Percentiles rank a stretch among this genome's conserved stretches.
Evolutionary conservation across 1,140 invertebrate genomes (phyloP).

Genomic region (Apis florea): DNA sequence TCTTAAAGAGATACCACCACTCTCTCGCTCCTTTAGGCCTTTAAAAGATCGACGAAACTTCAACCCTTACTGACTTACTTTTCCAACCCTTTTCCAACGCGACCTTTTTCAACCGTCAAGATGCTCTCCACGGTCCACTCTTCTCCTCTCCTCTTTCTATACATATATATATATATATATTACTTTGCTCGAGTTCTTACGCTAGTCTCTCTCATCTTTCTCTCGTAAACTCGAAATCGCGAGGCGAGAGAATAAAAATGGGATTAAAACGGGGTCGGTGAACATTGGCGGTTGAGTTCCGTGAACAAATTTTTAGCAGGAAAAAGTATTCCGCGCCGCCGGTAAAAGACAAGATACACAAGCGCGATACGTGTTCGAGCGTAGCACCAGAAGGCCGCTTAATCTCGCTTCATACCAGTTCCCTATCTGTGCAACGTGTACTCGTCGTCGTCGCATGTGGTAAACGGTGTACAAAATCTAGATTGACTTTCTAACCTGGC

Average conservation of each 20-base stretch:
- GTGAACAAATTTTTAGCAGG: not conserved
- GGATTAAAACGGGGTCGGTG: not conserved
- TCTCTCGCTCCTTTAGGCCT: slow-evolving; percentile 43
- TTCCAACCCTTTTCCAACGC: slow-evolving; percentile 71
- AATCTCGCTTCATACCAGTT: slow-evolving; percentile 47
- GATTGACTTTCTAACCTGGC: slow-evolving; percentile 74
- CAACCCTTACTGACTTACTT: slow-evolving; percentile 77
- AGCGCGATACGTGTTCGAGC: slow-evolving; percentile 18
- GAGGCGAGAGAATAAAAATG: not conserved
- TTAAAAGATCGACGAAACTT: slow-evolving; percentile 47
- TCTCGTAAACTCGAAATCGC: not conserved
- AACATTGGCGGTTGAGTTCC: not conserved
- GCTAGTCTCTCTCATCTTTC: too few relatives aligned
- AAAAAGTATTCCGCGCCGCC: slow-evolving; percentile 13
- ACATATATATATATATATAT: too few relatives aligned
- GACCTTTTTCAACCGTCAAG: too few relatives aligned
- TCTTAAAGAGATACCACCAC: slow-evolving; percentile 60
- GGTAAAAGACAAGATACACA: slow-evolving; percentile 23
- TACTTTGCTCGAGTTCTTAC: too few relatives aligned
- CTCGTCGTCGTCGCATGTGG: slow-evolving; percentile 32
- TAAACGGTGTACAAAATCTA: slow-evolving; percentile 60
- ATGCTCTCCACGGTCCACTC: too few relatives aligned
- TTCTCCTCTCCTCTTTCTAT: too few relatives aligned
- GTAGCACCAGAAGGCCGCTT: slow-evolving; percentile 22
- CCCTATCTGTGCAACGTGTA: slow-evolving; percentile 38